Evolutionary conservation across 2,113 vertebrate species (phyloP), one percentile per base, ranked within the genome.

Genomic region (Peromyscus polionotus): DNA sequence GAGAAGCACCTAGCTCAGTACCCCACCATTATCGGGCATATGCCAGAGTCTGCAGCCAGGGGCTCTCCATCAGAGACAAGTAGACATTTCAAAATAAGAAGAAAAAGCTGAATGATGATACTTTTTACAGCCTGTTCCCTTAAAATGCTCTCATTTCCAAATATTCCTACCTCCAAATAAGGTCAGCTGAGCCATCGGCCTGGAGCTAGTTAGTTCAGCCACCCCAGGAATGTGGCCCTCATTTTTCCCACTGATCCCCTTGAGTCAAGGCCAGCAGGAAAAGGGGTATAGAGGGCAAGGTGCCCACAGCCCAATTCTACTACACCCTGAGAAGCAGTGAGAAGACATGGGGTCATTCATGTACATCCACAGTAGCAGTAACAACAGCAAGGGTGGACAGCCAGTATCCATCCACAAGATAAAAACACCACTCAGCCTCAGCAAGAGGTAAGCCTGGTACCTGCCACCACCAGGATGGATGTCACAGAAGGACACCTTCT

Each of bases 391-490:
- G 5, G 5, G 67, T 88, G 45, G 51, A 63, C 7, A 61, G 39
- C 59, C 12, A 20, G 7, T 1, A 3, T 8, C 39, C 12, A 57
- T 39, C 36, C 4, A 20, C 36, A 19, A n/a, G 12, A 1, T 0
- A n/a, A 57, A 85, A 59, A 28, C 0, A 0, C 6, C 26, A 26
- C 14, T 9, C 22, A 0, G 77, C 36, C 11, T 16, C 5, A 12
- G 17, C 45, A 80, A 75, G 84, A 51, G 36, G 19, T 19, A 22
- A 17, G 31, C 24, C 59, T 0, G 5, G 61, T 31, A 7, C 20
- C 2, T 0, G 81, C 73, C 6, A 4, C 67, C 1, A 8, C 7
- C 1, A 0, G 7, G 39, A 24, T 2, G 39, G 3, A 3, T 68
- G 4, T 11, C 48, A n/a, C 36, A 6, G 5, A 36, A 65, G 42